Evolutionary conservation across 2,113 vertebrate species (phyloP).

Genomic region (Rhagologus leucostigma): DNA sequence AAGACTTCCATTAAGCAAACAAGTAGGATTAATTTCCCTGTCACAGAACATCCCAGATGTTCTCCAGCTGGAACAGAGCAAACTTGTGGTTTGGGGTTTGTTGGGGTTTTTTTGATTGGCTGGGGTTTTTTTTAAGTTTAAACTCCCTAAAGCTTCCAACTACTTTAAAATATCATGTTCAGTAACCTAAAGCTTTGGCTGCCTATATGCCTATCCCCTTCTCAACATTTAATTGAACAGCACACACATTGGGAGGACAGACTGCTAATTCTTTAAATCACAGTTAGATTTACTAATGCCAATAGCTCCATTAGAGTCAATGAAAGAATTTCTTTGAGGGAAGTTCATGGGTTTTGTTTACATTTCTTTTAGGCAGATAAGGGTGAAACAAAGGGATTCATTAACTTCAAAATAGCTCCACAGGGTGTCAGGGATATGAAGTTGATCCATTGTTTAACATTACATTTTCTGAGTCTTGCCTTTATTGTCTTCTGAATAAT

Average conservation of each 20-base stretch:
- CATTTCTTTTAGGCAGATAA: neutral
- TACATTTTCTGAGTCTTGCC: neutral
- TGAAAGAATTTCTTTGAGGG: neutral
- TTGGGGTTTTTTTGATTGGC: too few species aligned
- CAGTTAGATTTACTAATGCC: neutral
- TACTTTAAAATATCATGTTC: neutral
- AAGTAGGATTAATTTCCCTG: neutral
- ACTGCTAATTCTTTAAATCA: neutral
- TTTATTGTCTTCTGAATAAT: constrained; percentile 35
- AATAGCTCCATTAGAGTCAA: neutral
- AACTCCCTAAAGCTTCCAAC: neutral
- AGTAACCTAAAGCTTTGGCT: neutral
- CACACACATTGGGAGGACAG: neutral
- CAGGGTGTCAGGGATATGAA: neutral
- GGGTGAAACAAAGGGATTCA: neutral
- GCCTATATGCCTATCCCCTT: neutral
- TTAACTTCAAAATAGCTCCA: neutral
- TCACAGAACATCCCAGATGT: neutral
- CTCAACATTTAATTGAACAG: neutral
- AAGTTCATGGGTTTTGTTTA: neutral
- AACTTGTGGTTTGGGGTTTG: neutral
- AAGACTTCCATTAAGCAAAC: neutral
- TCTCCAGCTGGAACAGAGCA: neutral
- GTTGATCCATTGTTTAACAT: neutral
- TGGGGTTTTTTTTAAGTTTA: neutral